Evolutionary conservation across 2,113 vertebrate species (phyloP), one percentile per base, ranked within the genome.

Genomic region (Pseudopipra pipra): DNA sequence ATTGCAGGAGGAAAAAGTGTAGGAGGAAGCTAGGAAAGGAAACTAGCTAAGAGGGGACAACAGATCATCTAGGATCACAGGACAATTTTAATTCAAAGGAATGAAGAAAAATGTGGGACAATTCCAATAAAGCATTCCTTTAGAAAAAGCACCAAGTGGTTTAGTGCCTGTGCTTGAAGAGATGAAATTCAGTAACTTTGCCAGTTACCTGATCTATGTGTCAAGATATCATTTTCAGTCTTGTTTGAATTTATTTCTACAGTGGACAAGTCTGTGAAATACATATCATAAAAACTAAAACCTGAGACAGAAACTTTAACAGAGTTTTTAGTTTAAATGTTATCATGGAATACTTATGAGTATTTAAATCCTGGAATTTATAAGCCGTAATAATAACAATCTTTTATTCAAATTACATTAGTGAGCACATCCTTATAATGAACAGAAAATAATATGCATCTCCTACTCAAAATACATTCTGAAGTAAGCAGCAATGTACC

Each of bases 131-230:
- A 54, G 3, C 2, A 31, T 81, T 90, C 31, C 2, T 89, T 97
- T 97, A 91, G 89, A 81, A 95, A 88, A 90, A 91, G 20, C 66
- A 95, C 80, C 54, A 44, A 88, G 33, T 11, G 8, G 27, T 43
- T 85, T 72, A 67, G 11, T 22, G 20, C 25, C 22, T 63, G 7
- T 63, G 12, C 25, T 52, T 81, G 39, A 82, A 72, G 21, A 73
- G 44, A 27, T 81, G 12, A 88, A 78, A 62, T 75, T 58, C 17
- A 52, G 3, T 70, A 79, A 22, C 63, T 90, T 89, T 88, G 14
- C 9, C 14, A n/a, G 28, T 52, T 71, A 83, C 47, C 22, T 72
- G 16, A 82, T 46, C 44, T 31, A 17, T 12, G 1, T 33, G 23
- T 71, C 41, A 58, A 61, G 35, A 54, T 79, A 88, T 68, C 22